Percentiles rank a stretch among this genome's conserved stretches.
These are phyloP conservation scores for Callyntrura sp. DNA, from an alignment of 2,888 invertebrate species.

Conservation along the genomic window DNA sequence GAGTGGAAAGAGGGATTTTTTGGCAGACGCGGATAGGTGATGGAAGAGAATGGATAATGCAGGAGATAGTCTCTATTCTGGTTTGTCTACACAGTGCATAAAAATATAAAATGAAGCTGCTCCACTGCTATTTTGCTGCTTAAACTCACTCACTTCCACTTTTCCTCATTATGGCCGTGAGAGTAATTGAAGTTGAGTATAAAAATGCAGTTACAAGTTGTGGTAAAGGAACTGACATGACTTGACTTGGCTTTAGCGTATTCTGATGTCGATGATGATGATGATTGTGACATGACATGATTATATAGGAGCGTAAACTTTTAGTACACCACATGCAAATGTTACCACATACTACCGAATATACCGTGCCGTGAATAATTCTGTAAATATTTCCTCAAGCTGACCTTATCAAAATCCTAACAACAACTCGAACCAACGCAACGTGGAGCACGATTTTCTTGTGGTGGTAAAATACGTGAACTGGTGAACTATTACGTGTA, in stretches of 20 bases:
- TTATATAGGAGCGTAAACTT: neutral
- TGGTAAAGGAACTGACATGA: neutral
- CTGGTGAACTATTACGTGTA: constrained; percentile 29
- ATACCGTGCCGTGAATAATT: too few relatives aligned
- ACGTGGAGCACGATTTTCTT: neutral
- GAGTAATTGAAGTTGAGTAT: neutral
- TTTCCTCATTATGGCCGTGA: neutral
- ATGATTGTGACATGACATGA: constrained; percentile 29
- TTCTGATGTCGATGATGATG: neutral
- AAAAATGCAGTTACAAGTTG: neutral
- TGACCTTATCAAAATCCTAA: constrained; percentile 57
- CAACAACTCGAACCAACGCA: neutral
- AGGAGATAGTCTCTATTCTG: too few relatives aligned
- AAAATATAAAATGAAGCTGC: constrained; percentile 28
- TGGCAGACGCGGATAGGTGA: constrained; percentile 27
- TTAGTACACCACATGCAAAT: neutral
- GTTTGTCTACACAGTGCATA: too few relatives aligned
- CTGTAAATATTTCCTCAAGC: constrained; percentile 38
- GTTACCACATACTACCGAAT: too few relatives aligned
- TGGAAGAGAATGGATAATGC: constrained; percentile 32
- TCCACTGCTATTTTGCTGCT: too few relatives aligned
- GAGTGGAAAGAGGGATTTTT: constrained; percentile 17
- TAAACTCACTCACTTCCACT: neutral
- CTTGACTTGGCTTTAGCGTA: neutral
- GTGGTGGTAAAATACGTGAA: constrained; percentile 18